Conservation (phyloP, 2,113 vertebrate genomes). For the Synchiropus splendidus region DNA sequence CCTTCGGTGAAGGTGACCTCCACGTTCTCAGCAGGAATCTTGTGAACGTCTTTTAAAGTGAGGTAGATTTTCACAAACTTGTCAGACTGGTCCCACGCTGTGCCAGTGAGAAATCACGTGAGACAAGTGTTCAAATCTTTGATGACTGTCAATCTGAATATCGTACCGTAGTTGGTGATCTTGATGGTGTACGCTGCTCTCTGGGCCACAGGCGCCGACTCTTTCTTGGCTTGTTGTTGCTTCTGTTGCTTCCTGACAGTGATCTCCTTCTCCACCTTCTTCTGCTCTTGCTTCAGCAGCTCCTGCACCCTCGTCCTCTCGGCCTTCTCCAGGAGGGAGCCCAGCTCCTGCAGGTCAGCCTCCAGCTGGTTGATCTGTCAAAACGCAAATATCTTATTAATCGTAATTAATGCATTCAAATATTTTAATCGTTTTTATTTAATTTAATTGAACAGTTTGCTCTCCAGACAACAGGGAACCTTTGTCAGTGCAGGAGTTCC, state of each 20-base stretch:
- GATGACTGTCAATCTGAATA: too few species aligned
- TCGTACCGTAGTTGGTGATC: conserved; percentile 88
- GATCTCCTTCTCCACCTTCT: conserved; percentile 82
- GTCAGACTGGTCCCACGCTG: conserved; percentile 97
- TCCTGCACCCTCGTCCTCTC: conserved; percentile 77
- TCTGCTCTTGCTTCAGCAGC: conserved; percentile 74
- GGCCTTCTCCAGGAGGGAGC: conserved; percentile 67
- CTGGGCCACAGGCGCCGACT: conserved; percentile 60
- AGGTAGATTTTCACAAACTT: conserved; percentile 96
- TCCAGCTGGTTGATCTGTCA: conserved; percentile 72
- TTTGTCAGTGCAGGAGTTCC: too few species aligned
- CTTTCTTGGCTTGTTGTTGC: conserved; percentile 63
- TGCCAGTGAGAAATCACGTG: conserved; percentile 12
- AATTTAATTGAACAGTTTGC: too few species aligned
- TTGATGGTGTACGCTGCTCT: conserved; percentile 82
- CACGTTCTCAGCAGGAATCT: conserved; percentile 80
- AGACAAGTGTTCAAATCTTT: too few species aligned
- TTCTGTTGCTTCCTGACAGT: conserved; percentile 68
- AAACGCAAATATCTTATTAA: neutral
- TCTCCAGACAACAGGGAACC: too few species aligned
- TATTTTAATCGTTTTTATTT: too few species aligned
- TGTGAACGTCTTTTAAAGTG: conserved; percentile 82
- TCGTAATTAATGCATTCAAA: too few species aligned
- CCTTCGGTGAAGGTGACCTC: conserved; percentile 83
- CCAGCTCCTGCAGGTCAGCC: conserved; percentile 81